Conservation (phyloP, 2,113 vertebrate species). For the Oceanodroma tethys region DNA sequence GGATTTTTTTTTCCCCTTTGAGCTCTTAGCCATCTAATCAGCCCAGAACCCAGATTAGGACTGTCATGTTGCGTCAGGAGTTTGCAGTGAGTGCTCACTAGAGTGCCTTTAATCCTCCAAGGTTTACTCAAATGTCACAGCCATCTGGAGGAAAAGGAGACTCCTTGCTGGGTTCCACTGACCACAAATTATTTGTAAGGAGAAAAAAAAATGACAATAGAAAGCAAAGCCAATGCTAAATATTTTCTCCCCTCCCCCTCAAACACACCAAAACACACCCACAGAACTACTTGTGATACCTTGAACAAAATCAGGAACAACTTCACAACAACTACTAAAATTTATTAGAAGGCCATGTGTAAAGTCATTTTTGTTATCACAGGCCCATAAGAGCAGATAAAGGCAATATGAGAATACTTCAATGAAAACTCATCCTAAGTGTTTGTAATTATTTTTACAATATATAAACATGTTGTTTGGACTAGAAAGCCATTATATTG, state of each 20-base stretch:
- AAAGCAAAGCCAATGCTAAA: conserved; percentile 54
- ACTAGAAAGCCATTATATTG: not conserved
- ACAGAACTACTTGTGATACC: not conserved
- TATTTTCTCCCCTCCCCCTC: not conserved
- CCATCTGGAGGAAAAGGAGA: conserved; percentile 75
- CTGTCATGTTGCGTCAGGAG: conserved; percentile 76
- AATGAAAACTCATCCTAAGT: not conserved
- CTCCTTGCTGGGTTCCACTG: conserved; percentile 71
- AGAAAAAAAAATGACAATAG: conserved; percentile 41
- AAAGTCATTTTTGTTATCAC: not conserved
- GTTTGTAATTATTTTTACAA: not conserved
- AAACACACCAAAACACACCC: too few relatives aligned
- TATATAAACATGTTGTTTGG: not conserved
- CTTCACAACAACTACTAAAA: not conserved
- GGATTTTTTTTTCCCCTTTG: not conserved
- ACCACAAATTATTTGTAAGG: conserved; percentile 70
- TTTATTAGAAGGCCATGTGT: not conserved
- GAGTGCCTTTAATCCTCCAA: conserved; percentile 77
- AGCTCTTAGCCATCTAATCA: conserved; percentile 63
- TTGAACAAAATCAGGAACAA: not conserved
- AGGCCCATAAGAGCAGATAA: not conserved
- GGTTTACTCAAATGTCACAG: conserved; percentile 80
- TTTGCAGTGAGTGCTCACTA: conserved; percentile 68
- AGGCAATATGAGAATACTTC: not conserved
- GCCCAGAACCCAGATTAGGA: conserved; percentile 67